phyloP scores from a whole-genome alignment of 1,140 invertebrate species.

The Drosophila equinoxialis region DNA sequence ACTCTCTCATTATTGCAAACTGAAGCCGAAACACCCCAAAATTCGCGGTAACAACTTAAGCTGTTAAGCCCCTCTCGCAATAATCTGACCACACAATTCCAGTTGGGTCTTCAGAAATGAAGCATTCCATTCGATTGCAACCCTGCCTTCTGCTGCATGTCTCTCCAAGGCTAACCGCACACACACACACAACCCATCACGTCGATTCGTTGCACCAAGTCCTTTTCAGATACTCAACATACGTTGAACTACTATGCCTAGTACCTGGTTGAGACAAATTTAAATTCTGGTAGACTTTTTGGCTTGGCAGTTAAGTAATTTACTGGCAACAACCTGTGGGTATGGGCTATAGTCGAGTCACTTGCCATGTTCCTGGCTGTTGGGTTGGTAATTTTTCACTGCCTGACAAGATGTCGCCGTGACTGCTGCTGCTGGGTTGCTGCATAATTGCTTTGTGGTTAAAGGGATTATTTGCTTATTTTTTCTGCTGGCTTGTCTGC shows the following conservation, averaged over 20 bases:
- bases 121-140: neutral
- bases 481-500: conserved; percentile 27
- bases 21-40: neutral
- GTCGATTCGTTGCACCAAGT: neutral
- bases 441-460: conserved; percentile 81
- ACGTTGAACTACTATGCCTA: neutral
- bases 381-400: conserved; percentile 70
- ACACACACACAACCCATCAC: neutral
- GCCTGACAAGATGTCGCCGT: conserved; percentile 72
- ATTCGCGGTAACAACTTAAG: conserved; percentile 25
- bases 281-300: conserved; percentile 60
- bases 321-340: conserved; percentile 66
- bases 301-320: conserved; percentile 68
- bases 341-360: neutral
- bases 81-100: conserved; percentile 14
- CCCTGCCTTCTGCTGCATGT: neutral
- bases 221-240: neutral
- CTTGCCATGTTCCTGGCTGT: conserved; percentile 7
- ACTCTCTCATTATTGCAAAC: neutral
- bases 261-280: conserved; percentile 39
- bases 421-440: conserved; percentile 26
- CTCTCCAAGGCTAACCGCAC: conserved; percentile 1
- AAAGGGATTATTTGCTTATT: conserved; percentile 69
- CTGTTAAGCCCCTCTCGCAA: conserved; percentile 7
- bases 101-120: neutral